Conservation (phyloP, 1,140 invertebrate genomes). For the Propsilocerus akamusi region DNA sequence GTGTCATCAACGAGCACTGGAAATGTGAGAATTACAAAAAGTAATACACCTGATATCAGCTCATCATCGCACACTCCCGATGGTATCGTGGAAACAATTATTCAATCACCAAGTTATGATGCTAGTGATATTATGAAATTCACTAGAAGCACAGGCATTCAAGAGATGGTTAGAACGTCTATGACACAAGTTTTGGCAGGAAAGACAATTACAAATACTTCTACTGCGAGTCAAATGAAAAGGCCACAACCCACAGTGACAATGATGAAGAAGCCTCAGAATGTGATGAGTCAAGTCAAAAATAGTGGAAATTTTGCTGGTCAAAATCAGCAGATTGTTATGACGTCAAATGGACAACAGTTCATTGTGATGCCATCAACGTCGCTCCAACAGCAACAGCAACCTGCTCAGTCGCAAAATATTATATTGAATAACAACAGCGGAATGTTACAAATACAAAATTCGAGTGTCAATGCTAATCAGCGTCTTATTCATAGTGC, state of each 20-base stretch:
- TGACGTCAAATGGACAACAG: slow-evolving; percentile 21
- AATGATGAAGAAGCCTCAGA: slow-evolving; percentile 5
- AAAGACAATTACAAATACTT: not conserved
- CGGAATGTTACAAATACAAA: not conserved
- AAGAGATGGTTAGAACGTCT: not conserved
- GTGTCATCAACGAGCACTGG: slow-evolving; percentile 17
- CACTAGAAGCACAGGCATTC: not conserved
- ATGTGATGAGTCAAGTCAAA: slow-evolving; percentile 8
- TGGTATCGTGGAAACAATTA: not conserved
- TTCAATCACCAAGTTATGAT: not conserved
- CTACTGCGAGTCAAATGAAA: not conserved
- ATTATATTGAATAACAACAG: not conserved
- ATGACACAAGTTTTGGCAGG: not conserved
- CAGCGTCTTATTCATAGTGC: not conserved
- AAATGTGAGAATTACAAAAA: not conserved
- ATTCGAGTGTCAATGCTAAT: not conserved
- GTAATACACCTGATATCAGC: not conserved
- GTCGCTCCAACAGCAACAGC: slow-evolving; percentile 10
- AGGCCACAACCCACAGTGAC: not conserved
- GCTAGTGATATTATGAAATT: not conserved
- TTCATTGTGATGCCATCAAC: slow-evolving; percentile 29
- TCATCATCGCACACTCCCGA: not conserved
- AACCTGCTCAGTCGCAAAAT: not conserved
- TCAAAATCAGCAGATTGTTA: slow-evolving; percentile 17
- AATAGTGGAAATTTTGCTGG: slow-evolving; percentile 13